Base-by-base conservation (phyloP, 2,888 invertebrate species). In the Argynnis bischoffii region DNA sequence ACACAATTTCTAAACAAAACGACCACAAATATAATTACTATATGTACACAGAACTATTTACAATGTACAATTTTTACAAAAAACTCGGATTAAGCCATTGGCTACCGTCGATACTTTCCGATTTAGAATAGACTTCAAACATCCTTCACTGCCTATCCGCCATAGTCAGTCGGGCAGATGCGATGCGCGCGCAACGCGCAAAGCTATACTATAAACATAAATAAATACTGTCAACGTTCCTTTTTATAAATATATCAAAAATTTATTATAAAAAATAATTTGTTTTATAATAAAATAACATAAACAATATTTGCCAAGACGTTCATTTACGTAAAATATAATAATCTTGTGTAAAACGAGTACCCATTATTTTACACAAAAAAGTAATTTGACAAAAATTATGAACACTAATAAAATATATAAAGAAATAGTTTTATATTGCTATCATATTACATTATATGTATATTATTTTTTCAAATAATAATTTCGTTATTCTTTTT, bases 31-130 rank as follows among this genome's bases (percentile, higher is more conserved):
- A 94, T 94, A 94, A 94, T 92, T 93, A 94, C 95, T 95, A 94
- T 94, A 95, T 95, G 93, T 95, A 95, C 95, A 95, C 93, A 88
- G 90, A 93, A 94, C 94, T 95, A 95, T 95, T 94, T 95, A 95
- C 95, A 95, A 95, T 94, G 93, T 94, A 94, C 94, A 94, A 93
- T 93, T 94, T 93, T 92, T 93, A 94, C 93, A 93, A 90, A 92
- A 93, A 92, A 90, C 89, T 87, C 90, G 90, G 86, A 89, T 94
- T 94, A 95, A 91, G 94, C 94, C 94, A 95, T 95, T 94, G 94
- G 94, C 93, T 93, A 92, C 87, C 86, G 90, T 93, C 93, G 94
- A 94, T 94, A 93, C 93, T 93, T 91, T 90, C 88, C 88, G 94
- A 93, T 93, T 90, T 87, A 89, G 83, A 92, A 90, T 89, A 91